Conservation (phyloP, 2,888 invertebrate genomes). For the Pyrochroa serraticornis region DNA sequence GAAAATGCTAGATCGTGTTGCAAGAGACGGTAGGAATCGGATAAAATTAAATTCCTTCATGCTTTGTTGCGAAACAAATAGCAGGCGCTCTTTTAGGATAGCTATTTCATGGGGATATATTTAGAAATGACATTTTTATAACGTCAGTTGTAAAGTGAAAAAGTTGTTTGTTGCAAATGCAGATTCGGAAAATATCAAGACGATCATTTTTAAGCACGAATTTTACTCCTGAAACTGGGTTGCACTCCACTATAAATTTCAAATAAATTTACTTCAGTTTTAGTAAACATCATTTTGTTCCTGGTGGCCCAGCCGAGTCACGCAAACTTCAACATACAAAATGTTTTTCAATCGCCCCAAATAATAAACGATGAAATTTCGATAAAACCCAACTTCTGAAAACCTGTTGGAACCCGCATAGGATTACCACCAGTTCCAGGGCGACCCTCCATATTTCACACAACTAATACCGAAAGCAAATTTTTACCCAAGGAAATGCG, state of each 20-base stretch:
- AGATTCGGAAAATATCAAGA: conserved; percentile 13
- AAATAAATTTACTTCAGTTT: conserved; percentile 4
- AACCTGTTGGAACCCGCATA: no score
- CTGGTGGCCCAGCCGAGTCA: background rate
- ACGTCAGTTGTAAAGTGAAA: conserved; percentile 15
- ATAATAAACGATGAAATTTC: no score
- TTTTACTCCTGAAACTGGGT: conserved; percentile 8
- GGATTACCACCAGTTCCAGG: no score
- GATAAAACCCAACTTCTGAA: no score
- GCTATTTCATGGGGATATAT: conserved; percentile 8
- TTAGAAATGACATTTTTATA: conserved; percentile 14
- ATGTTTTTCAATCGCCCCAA: background rate
- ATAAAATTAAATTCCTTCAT: conserved; percentile 21
- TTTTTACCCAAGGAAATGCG: no score
- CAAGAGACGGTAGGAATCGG: background rate
- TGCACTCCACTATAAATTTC: conserved; percentile 6
- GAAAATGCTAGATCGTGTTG: conserved; percentile 2
- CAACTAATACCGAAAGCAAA: no score
- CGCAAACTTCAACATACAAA: background rate
- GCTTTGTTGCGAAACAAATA: conserved; percentile 18
- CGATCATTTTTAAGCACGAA: conserved; percentile 13
- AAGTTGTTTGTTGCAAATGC: conserved; percentile 22
- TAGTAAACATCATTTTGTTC: conserved; percentile 16
- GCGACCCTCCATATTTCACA: no score
- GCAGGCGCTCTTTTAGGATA: conserved; percentile 1